A percentile compares a stretch with the other conserved stretches of the same genome.
Evolutionary conservation across 2,113 vertebrate genomes (phyloP).

Genomic region (Rhinichthys klamathensis): DNA sequence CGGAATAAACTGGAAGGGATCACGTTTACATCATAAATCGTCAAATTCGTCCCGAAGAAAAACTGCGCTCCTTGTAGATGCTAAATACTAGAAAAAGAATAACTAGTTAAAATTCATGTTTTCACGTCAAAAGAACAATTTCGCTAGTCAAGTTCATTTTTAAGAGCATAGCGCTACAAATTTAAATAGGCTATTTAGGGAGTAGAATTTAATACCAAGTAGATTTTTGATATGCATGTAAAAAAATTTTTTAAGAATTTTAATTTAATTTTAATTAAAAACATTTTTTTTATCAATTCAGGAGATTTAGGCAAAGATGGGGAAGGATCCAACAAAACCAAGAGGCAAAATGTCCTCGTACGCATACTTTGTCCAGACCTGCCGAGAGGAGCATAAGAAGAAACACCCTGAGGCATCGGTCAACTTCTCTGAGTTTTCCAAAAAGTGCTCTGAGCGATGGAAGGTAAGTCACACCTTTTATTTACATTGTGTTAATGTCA

Average conservation of each 20-base stretch:
- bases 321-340: slow-evolving; percentile 92
- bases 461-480: slow-evolving; percentile 78
- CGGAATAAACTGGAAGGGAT: not conserved
- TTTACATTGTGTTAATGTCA: not conserved
- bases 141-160: not conserved
- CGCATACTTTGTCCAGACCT: slow-evolving; percentile 96
- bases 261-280: not conserved
- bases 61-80: not conserved
- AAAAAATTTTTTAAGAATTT: not conserved
- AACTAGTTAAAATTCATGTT: not conserved
- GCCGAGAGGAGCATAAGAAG: slow-evolving; percentile 98
- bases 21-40: not conserved
- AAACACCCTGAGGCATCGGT: slow-evolving; percentile 95
- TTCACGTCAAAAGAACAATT: not conserved
- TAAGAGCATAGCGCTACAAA: not conserved
- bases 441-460: slow-evolving; percentile 97
- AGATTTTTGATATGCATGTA: too few relatives aligned
- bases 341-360: slow-evolving; percentile 98
- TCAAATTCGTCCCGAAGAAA: not conserved
- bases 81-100: not conserved
- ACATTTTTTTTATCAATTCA: not conserved
- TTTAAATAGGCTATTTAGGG: not conserved
- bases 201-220: not conserved
- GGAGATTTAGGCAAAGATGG: slow-evolving; percentile 80
- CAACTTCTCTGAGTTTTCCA: slow-evolving; percentile 95